A percentile compares a stretch with the other conserved stretches of the same genome.
Evolutionary conservation across 2,888 invertebrate genomes (phyloP).

Genomic region (Tenthredo distinguenda): DNA sequence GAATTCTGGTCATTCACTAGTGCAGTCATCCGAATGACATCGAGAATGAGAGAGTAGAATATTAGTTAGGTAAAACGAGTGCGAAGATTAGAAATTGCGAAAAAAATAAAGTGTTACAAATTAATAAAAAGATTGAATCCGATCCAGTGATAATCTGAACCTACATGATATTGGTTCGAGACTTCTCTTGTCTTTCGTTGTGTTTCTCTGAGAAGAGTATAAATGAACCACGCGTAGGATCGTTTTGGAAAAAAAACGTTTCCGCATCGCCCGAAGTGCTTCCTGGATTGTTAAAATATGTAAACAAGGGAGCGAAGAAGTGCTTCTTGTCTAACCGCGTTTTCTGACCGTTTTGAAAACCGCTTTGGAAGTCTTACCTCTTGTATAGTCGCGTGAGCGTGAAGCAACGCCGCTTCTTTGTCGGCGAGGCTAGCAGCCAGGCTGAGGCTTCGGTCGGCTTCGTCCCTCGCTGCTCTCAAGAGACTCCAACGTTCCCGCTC

Average conservation of each 20-base stretch:
- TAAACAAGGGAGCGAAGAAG: background rate
- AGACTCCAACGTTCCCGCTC: constrained; percentile 95
- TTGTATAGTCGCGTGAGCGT: constrained; percentile 91
- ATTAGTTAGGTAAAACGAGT: too few relatives aligned
- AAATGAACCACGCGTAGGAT: background rate
- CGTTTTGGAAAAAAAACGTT: background rate
- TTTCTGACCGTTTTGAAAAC: background rate
- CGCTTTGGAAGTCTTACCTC: constrained; percentile 81
- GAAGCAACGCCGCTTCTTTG: constrained; percentile 91
- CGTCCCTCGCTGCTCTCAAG: constrained; percentile 92
- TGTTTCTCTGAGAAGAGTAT: background rate
- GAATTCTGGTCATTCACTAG: too few relatives aligned
- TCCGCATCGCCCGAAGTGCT: background rate
- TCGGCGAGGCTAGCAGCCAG: constrained; percentile 93
- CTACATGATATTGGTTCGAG: too few relatives aligned
- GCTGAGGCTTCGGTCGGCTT: constrained; percentile 92
- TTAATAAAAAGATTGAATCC: too few relatives aligned
- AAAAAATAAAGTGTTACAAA: too few relatives aligned
- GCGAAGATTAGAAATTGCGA: too few relatives aligned
- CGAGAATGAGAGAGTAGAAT: too few relatives aligned
- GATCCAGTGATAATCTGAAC: too few relatives aligned
- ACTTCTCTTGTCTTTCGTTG: too few relatives aligned
- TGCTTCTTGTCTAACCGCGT: background rate
- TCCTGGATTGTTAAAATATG: background rate
- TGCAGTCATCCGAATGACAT: too few relatives aligned